Base-by-base conservation (phyloP, 1,140 invertebrate species). In the Octopus sinensis region DNA sequence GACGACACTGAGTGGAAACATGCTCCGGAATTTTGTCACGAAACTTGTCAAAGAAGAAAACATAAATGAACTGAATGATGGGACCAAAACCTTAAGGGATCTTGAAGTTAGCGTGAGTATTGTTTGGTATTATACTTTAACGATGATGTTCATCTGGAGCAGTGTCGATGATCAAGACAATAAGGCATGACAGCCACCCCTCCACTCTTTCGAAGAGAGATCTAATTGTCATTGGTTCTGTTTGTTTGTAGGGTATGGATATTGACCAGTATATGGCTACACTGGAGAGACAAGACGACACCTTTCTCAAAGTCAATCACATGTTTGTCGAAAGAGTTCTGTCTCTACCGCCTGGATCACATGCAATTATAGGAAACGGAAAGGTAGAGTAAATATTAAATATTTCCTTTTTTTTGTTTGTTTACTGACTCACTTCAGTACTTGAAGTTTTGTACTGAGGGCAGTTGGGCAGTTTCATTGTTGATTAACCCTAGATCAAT, bases 331-430 rank as follows among this genome's bases (percentile, higher is more conserved):
- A 91, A 80, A 89, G 89, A 71, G 89, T 92, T n/a, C 85, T 94
- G 2, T 86, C 85, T 5, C 87, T 92, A 79, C 78, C 80, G n/a
- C 81, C 85, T 53, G 93, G 94, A 7, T 90, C 91, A 78, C 92
- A 93, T 84, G 94, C 94, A 6, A 90, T 99, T 9, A 92, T 98
- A 17, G 94, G 94, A 76, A 99, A 99, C 92, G 97, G 97, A n/a
- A 93, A 95, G 79, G 92, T 98, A 13, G 92, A 82, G 30, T 43
- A 43, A 43, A 43, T 43, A 43, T 43, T 3, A 43, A 43, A 43
- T 43, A 43, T 43, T 43, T 43, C 30, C 30, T 43, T 43, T 43
- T 43, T 43, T 43, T 43, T 43, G 30, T 43, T 43, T 43, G 30
- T 43, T 43, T 43, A 43, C 30, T 43, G 30, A 43, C 30, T 43